Conservation (phyloP, 23 tunicate genomes). For the Trididemnum clinides region DNA sequence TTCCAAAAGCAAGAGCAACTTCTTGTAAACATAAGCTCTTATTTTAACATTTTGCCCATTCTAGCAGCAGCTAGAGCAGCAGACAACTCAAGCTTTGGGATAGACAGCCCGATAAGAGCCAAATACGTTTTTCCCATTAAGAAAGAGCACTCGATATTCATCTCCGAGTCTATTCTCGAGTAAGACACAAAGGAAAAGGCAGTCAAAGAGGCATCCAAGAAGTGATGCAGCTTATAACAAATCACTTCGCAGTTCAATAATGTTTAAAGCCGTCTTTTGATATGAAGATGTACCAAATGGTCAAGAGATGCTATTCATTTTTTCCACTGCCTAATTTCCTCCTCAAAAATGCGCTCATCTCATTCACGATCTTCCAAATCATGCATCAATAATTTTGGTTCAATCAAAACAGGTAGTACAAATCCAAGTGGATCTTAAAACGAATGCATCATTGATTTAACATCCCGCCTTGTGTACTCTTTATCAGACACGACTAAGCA, state of each 20-base stretch:
- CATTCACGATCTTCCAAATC: not conserved
- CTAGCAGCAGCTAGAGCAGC: constrained; percentile 19
- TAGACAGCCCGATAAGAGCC: not conserved
- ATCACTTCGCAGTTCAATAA: not conserved
- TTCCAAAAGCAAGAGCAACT: not conserved
- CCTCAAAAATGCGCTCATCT: not conserved
- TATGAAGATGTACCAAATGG: not conserved
- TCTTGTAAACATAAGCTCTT: not conserved
- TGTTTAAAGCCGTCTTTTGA: not conserved
- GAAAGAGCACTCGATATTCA: not conserved
- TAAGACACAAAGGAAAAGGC: not conserved
- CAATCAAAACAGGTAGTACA: not conserved
- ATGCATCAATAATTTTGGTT: not conserved
- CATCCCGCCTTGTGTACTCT: not conserved
- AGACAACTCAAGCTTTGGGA: constrained; percentile 1
- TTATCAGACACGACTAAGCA: not conserved
- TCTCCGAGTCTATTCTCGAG: not conserved
- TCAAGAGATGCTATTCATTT: not conserved
- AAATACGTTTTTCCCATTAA: not conserved
- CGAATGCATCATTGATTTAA: not conserved
- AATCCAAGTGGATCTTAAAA: not conserved
- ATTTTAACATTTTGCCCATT: not conserved
- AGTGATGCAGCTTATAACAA: not conserved
- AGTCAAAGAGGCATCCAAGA: not conserved
- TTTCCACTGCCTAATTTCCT: not conserved